Evolutionary conservation across 2,797 vertebrate species (phyloP), one percentile per base, ranked within the genome.

Genomic region (Moxostoma hubbsi): DNA sequence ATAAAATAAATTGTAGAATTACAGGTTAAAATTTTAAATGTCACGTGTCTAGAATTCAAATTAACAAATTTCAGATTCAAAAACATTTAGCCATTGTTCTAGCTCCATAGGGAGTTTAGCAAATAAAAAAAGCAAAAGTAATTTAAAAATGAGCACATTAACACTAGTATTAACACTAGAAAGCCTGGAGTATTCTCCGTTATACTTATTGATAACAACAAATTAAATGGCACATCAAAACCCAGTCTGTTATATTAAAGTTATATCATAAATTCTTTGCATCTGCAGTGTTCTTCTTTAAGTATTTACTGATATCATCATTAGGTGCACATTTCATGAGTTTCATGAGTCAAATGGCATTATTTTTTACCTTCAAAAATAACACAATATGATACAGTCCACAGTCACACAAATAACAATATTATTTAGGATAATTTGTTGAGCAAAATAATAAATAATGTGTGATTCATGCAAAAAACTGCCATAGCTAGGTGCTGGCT

Each of bases 151-250:
- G 36, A 36, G 36, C 36, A 36, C 2, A 36, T 36, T 36, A 36
- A 36, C 36, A 36, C 36, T 36, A 36, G 36, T 36, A 36, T 36
- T 36, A 36, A 36, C 36, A 5, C 54, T 16, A 57, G 54, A 16
- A 2, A 71, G 36, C n/a, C 7, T 57, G 2, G 13, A 53, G 4
- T 47, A 6, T 24, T 49, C 13, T 64, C 43, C 0, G 10, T 53
- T 74, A 16, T 74, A 53, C 51, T 43, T 73, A 43, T 10, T 53
- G 10, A 16, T 12, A 45, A 45, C 1, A 5, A 7, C 1, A 50
- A 24, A 24, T 8, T 24, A n/a, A 49, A 43, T 63, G 6, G 50
- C 15, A 51, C 71, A 73, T 7, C 71, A 62, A 50, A 71, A 49
- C 8, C 36, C 50, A 46, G 9, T 47, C 59, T 36, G 18, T 58